Evolutionary conservation across 2,888 invertebrate genomes (phyloP).

Genomic region (Meta bourneti): DNA sequence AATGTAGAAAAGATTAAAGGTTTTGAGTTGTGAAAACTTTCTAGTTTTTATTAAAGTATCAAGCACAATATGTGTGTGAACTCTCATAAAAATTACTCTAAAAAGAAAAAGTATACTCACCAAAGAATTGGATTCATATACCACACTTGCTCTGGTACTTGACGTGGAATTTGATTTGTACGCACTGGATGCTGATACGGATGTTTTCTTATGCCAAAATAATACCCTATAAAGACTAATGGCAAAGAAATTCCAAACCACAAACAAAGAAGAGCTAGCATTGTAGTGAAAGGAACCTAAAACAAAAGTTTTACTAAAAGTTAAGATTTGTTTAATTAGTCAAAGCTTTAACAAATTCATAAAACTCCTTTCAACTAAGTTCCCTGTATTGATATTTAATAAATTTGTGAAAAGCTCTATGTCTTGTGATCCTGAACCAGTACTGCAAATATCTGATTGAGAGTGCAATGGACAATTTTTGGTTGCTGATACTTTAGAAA

Average conservation of each 20-base stretch:
- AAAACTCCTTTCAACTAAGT: too few relatives aligned
- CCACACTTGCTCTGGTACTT: constrained; percentile 98
- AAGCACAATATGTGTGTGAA: too few relatives aligned
- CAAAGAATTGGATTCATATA: constrained; percentile 94
- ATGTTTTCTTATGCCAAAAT: constrained; percentile 98
- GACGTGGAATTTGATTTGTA: constrained; percentile 98
- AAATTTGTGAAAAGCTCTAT: too few relatives aligned
- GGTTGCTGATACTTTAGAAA: too few relatives aligned
- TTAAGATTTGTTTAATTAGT: background rate
- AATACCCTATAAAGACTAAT: constrained; percentile 97
- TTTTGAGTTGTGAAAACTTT: too few relatives aligned
- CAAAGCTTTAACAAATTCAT: background rate
- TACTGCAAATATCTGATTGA: too few relatives aligned
- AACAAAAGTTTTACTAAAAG: constrained; percentile 15
- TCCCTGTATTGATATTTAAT: too few relatives aligned
- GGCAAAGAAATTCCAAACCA: constrained; percentile 99
- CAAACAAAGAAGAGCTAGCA: constrained; percentile 94
- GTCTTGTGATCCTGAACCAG: too few relatives aligned
- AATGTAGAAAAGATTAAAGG: too few relatives aligned
- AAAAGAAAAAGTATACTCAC: constrained; percentile 82
- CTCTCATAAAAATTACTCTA: too few relatives aligned
- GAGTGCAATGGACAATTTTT: too few relatives aligned
- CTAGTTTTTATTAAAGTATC: too few relatives aligned
- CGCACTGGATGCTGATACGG: constrained; percentile 97
- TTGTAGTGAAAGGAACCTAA: constrained; percentile 93